phyloP scores from a whole-genome alignment of 2,113 vertebrate species.

The Bos javanicus region DNA sequence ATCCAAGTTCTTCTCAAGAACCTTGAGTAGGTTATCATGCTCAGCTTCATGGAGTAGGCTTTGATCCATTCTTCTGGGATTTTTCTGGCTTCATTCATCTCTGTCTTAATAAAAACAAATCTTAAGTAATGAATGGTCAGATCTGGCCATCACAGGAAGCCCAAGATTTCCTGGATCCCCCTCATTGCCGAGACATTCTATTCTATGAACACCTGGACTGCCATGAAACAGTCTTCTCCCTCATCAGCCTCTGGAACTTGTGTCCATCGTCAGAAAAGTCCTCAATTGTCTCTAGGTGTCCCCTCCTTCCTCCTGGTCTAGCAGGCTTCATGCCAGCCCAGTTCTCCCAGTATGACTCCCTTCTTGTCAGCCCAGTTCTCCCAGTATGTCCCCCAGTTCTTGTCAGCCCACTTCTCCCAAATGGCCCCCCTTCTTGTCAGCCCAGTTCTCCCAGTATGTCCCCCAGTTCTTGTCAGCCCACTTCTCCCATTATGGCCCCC shows the following conservation, averaged over 20 bases:
- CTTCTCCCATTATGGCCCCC: no score
- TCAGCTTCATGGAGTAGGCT: conserved; percentile 29
- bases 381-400: not conserved
- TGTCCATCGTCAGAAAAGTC: not conserved
- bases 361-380: not conserved
- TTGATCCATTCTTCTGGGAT: conserved; percentile 38
- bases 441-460: no score
- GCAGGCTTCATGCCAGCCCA: not conserved
- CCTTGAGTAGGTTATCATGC: conserved; percentile 11
- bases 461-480: no score
- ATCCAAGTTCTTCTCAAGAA: conserved; percentile 55
- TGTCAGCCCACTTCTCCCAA: no score
- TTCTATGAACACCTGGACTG: not conserved
- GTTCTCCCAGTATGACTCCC: not conserved
- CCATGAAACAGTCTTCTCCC: not conserved
- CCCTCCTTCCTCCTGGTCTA: not conserved
- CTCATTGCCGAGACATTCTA: not conserved
- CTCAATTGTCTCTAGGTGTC: not conserved
- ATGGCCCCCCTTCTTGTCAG: no score
- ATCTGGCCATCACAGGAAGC: not conserved
- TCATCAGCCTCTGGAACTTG: not conserved
- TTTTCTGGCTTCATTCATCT: conserved; percentile 37
- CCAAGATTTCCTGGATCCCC: not conserved
- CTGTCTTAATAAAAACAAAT: conserved; percentile 35
- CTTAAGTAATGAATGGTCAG: not conserved